Conservation (phyloP, 2,797 vertebrate species). For the Chromis chromis region DNA sequence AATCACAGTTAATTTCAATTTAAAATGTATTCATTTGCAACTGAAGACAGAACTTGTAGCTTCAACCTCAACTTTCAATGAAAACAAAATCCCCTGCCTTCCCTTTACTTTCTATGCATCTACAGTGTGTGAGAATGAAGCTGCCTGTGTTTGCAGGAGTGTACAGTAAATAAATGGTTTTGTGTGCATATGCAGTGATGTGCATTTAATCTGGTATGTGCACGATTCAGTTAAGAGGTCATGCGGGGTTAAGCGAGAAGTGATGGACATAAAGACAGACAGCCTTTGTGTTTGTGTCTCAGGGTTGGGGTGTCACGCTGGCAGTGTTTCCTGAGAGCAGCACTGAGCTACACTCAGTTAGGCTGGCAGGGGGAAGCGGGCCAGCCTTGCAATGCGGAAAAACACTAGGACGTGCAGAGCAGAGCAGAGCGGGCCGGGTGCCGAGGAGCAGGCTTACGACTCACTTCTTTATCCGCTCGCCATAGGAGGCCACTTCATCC, state of each 20-base stretch:
- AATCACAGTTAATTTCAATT: conserved; percentile 10
- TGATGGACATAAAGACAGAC: conserved; percentile 48
- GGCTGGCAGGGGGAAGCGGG: conserved; percentile 63
- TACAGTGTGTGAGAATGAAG: not conserved
- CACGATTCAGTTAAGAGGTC: conserved; percentile 49
- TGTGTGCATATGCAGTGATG: conserved; percentile 14
- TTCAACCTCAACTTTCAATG: conserved; percentile 22
- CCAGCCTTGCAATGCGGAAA: conserved; percentile 61
- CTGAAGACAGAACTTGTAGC: conserved; percentile 6
- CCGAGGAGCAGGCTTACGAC: conserved; percentile 82
- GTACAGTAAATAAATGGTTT: conserved; percentile 19
- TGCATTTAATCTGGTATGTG: conserved; percentile 33
- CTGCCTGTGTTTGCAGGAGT: not conserved
- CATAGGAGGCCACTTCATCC: conserved; percentile 96
- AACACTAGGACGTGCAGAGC: conserved; percentile 56
- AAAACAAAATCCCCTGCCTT: not conserved
- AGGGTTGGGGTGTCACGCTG: conserved; percentile 54
- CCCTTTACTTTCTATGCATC: conserved; percentile 12
- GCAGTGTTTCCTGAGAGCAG: conserved; percentile 57
- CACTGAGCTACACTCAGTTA: conserved; percentile 55
- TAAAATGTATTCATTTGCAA: not conserved
- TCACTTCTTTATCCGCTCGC: conserved; percentile 99
- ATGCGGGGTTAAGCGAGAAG: conserved; percentile 58
- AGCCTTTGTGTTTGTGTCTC: conserved; percentile 51
- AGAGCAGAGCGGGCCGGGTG: conserved; percentile 61